Conservation (phyloP, 2,888 invertebrate genomes). For the Phania funesta region DNA sequence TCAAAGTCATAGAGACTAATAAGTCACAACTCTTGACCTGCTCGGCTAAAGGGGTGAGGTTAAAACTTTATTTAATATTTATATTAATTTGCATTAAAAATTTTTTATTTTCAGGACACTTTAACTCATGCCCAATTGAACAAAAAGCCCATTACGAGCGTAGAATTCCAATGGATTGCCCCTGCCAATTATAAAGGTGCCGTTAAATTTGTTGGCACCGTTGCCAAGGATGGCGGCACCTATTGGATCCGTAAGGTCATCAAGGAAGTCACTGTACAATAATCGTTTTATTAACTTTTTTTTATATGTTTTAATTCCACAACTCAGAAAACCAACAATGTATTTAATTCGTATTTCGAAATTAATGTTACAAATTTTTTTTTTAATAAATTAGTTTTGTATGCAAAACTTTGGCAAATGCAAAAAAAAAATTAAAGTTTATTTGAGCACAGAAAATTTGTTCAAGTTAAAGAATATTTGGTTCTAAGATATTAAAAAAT, state of each 20-base stretch:
- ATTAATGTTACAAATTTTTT: slow-evolving; percentile 52
- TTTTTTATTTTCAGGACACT: slow-evolving; percentile 82
- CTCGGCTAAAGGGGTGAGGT: slow-evolving; percentile 71
- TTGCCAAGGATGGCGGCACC: slow-evolving; percentile 85
- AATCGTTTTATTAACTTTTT: slow-evolving; percentile 63
- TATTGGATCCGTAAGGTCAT: slow-evolving; percentile 87
- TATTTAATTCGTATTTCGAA: slow-evolving; percentile 21
- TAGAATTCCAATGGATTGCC: slow-evolving; percentile 85
- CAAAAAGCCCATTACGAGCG: slow-evolving; percentile 81
- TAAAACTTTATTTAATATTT: background rate
- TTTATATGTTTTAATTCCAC: background rate
- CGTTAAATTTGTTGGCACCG: slow-evolving; percentile 85
- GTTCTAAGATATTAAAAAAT: no score
- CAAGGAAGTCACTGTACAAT: slow-evolving; percentile 82
- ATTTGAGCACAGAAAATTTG: no score
- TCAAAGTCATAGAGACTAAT: slow-evolving; percentile 81
- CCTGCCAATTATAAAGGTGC: slow-evolving; percentile 84
- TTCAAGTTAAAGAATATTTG: no score
- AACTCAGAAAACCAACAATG: background rate
- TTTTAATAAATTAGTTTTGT: slow-evolving; percentile 42
- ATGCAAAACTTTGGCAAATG: slow-evolving; percentile 4
- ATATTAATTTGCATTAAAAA: background rate
- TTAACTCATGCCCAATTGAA: slow-evolving; percentile 85
- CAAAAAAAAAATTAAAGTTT: background rate
- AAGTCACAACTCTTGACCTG: slow-evolving; percentile 78